Conservation (phyloP, 2,113 vertebrate species). For the Ciconia stormi region DNA sequence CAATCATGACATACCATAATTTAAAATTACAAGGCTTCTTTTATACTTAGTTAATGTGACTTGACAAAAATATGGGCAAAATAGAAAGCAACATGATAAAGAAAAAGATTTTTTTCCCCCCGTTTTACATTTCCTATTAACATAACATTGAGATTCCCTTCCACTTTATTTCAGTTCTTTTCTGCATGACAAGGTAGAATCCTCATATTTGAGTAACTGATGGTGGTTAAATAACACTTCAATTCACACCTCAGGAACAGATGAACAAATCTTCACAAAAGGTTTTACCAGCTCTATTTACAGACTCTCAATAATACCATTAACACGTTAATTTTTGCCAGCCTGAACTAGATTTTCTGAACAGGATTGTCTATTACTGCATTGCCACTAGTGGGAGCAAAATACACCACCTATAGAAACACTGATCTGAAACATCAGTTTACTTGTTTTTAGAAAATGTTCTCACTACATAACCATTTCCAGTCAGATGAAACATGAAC, state of each 20-base stretch:
- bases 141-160: background rate
- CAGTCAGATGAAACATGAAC: background rate
- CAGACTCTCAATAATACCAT: background rate
- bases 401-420: background rate
- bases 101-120: too few species aligned
- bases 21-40: background rate
- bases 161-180: background rate
- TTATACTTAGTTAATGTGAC: background rate
- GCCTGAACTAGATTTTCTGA: background rate
- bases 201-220: background rate
- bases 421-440: background rate
- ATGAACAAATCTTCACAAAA: background rate
- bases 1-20: fast-evolving
- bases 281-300: background rate
- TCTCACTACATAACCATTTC: background rate
- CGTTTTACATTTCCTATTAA: background rate
- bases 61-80: background rate
- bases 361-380: background rate
- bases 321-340: background rate
- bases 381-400: background rate
- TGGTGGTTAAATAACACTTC: background rate
- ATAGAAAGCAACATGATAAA: background rate
- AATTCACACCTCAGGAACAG: background rate
- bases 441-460: background rate
- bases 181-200: background rate